Evolutionary conservation across 1,140 invertebrate genomes (phyloP), one percentile per base, ranked within the genome.

Genomic region (Listronotus oregonensis): DNA sequence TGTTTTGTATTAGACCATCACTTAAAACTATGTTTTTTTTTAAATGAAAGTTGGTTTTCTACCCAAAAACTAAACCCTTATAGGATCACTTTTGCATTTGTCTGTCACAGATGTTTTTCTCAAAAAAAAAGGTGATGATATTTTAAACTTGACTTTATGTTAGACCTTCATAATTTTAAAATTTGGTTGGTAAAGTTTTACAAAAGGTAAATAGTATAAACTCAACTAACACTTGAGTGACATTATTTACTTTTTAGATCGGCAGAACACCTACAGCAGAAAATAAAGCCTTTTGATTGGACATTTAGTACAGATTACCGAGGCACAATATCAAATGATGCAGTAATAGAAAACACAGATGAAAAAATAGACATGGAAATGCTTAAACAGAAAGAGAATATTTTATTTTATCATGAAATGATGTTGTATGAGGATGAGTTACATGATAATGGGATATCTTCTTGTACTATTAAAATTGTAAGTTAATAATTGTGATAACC

Each of bases 401-500:
- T 99, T 63, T 78, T 95, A 0, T 99, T 98, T 79, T 99, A 96
- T 81, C 88, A 94, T 70, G 95, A 98, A 80, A 80, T 99, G 34
- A 89, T 91, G 18, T 81, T 99, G 2, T 99, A 94, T 83, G 97
- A 99, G 83, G 97, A 99, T 84, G 97, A 99, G 81, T 81, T 99
- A 49, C 96, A 98, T 77, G 97, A 99, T 83, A 95, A 99, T 85
- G 97, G 97, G 17, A 90, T 94, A 56, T 94, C 96, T 0, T 87
- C 90, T 50, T 86, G 89, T 69, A 92, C 89, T 70, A 93, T 96
- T 0, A 97, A 98, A 89, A 95, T 98, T 82, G 95, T 97, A 85
- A 90, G 89, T 63, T n/a, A 15, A 50, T 8, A 50, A 4, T 50
- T 10, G 10, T 51, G 17, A 50, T 10, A 21, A 46, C 7, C 18